A percentile compares a stretch with the other conserved stretches of the same genome.
Conservation (phyloP, 2,797 vertebrate genomes). For the Sebastes reedi region DNA sequence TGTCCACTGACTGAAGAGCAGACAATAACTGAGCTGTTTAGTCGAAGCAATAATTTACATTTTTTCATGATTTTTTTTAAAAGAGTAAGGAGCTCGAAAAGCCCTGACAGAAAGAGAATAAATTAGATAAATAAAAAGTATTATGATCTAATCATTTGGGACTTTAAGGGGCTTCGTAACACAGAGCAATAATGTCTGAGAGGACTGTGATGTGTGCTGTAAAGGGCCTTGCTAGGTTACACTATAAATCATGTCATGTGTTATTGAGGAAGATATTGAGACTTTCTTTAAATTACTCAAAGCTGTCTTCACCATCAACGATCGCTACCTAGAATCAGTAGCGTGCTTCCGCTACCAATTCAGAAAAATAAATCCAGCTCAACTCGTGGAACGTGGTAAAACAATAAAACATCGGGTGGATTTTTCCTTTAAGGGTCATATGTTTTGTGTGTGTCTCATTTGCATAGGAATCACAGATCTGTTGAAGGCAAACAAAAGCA, state of each 20-base stretch:
- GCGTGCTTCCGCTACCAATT: neutral
- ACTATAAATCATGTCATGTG: neutral
- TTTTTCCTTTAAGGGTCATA: slow-evolving; percentile 61
- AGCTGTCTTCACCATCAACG: neutral
- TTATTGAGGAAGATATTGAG: neutral
- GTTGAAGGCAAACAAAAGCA: slow-evolving; percentile 62
- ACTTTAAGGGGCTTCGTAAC: neutral
- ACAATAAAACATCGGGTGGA: slow-evolving; percentile 27
- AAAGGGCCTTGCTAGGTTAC: neutral
- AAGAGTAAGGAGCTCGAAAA: neutral
- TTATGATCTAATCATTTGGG: neutral
- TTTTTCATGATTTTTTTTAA: neutral
- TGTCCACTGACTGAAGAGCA: neutral
- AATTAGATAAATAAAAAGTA: neutral
- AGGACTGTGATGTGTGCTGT: neutral
- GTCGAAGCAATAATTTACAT: neutral
- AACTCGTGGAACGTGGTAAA: neutral
- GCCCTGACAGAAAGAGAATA: neutral
- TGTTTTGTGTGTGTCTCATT: slow-evolving; percentile 57
- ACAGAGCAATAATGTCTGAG: neutral
- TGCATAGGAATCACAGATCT: slow-evolving; percentile 84
- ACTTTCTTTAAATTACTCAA: neutral
- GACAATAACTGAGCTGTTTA: neutral
- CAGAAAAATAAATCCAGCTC: slow-evolving; percentile 55
- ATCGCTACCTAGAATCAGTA: neutral